Evolutionary conservation across 1,140 invertebrate species (phyloP).

Genomic region (Tachypleus tridentatus): DNA sequence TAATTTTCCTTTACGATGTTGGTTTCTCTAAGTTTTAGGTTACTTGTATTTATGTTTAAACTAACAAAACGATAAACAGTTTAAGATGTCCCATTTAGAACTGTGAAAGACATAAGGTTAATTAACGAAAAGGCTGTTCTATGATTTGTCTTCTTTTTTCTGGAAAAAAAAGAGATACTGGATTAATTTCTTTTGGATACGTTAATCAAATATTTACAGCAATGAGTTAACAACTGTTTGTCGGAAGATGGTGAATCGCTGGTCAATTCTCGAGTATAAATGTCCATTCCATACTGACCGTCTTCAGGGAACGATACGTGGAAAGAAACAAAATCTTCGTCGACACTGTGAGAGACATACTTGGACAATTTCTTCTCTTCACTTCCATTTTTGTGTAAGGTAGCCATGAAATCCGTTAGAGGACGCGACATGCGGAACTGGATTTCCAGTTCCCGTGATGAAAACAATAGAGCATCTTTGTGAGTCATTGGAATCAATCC

Average conservation of each 20-base stretch:
- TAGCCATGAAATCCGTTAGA: constrained; percentile 96
- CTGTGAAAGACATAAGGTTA: too few relatives aligned
- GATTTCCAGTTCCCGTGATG: constrained; percentile 63
- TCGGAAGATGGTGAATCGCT: constrained; percentile 39
- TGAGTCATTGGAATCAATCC: constrained; percentile 45
- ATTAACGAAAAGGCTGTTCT: too few relatives aligned
- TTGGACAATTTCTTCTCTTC: constrained; percentile 85
- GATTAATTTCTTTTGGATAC: constrained; percentile 9
- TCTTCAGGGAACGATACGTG: constrained; percentile 79
- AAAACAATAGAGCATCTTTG: constrained; percentile 78
- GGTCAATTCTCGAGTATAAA: constrained; percentile 78
- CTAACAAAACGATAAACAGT: too few relatives aligned
- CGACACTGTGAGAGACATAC: constrained; percentile 65
- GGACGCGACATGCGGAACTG: constrained; percentile 90
- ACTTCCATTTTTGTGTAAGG: constrained; percentile 87
- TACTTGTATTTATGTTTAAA: too few relatives aligned
- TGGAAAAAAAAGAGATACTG: too few relatives aligned
- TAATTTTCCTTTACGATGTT: too few relatives aligned
- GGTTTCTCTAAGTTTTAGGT: too few relatives aligned
- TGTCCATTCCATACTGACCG: constrained; percentile 92
- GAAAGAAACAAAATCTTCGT: constrained; percentile 71
- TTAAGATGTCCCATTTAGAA: too few relatives aligned
- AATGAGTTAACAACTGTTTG: constrained; percentile 91
- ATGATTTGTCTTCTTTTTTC: too few relatives aligned
- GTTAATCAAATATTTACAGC: constrained; percentile 97